phyloP scores from a whole-genome alignment of 2,113 vertebrate genomes.

The Catharus minimus region DNA sequence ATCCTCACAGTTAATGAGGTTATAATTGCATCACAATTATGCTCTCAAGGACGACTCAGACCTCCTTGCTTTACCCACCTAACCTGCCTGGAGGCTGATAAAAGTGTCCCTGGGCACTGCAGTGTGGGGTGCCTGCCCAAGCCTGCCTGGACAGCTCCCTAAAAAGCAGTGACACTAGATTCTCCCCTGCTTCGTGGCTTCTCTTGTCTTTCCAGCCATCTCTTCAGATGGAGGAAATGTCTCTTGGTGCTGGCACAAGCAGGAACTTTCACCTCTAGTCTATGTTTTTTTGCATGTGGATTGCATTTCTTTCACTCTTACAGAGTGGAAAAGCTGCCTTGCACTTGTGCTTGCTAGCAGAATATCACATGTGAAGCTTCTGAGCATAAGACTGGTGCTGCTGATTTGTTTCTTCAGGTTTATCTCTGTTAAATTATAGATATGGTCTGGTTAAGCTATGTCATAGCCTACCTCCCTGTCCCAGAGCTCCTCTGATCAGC shows the following conservation, averaged over 20 bases:
- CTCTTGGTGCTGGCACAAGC: not conserved
- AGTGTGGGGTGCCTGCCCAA: accelerated
- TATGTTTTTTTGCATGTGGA: not conserved
- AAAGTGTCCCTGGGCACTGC: not conserved
- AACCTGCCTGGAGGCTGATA: not conserved
- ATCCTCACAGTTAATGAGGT: not conserved
- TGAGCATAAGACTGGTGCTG: not conserved
- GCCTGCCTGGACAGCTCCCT: not conserved
- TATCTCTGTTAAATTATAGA: not conserved
- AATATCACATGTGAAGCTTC: not conserved
- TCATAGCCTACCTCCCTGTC: not conserved
- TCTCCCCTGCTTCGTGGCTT: accelerated
- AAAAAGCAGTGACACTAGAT: accelerated
- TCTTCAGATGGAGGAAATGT: not conserved
- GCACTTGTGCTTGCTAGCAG: not conserved
- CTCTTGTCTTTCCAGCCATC: not conserved
- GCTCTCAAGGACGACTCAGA: not conserved
- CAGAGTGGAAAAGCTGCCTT: not conserved
- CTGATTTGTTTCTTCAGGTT: not conserved
- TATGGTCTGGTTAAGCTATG: not conserved
- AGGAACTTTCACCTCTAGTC: not conserved
- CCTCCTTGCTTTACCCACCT: not conserved
- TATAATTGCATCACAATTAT: not conserved
- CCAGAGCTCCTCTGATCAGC: not conserved
- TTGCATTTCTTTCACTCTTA: not conserved